Evolutionary conservation across 2,797 vertebrate genomes (phyloP).

Genomic region (Brotula barbata): DNA sequence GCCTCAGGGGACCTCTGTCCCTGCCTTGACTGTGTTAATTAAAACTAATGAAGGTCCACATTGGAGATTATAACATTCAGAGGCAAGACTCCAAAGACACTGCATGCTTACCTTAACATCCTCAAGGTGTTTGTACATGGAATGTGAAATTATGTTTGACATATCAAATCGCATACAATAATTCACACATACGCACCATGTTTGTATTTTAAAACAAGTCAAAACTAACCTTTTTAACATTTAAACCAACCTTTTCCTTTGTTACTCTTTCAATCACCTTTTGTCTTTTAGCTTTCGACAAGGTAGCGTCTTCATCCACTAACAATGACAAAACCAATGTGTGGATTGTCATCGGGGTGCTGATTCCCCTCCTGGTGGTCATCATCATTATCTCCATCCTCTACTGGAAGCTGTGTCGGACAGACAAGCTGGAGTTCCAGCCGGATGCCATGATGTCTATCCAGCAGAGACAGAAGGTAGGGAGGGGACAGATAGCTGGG

Average conservation of each 20-base stretch:
- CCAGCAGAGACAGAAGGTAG: conserved; percentile 92
- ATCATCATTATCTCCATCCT: conserved; percentile 90
- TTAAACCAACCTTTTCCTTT: neutral
- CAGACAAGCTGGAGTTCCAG: conserved; percentile 98
- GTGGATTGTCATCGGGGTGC: conserved; percentile 94
- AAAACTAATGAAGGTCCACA: conserved; percentile 51
- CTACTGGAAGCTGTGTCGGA: conserved; percentile 98
- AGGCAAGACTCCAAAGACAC: conserved; percentile 5
- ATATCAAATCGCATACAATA: neutral
- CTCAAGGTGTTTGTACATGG: conserved; percentile 3
- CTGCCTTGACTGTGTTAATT: conserved; percentile 52
- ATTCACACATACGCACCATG: neutral
- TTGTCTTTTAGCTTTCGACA: conserved; percentile 86
- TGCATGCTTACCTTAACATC: conserved; percentile 6
- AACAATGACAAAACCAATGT: conserved; percentile 88
- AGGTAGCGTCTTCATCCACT: conserved; percentile 73
- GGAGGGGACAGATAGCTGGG: neutral
- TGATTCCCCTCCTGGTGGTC: conserved; percentile 90
- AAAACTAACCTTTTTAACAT: no score
- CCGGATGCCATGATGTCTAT: conserved; percentile 91
- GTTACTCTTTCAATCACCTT: neutral
- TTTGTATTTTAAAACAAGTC: conserved; percentile 6
- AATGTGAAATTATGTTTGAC: conserved; percentile 1
- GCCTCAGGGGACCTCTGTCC: conserved; percentile 44
- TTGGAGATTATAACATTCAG: conserved; percentile 25